Evolutionary conservation across 2,113 vertebrate genomes (phyloP).

Genomic region (Columba livia): DNA sequence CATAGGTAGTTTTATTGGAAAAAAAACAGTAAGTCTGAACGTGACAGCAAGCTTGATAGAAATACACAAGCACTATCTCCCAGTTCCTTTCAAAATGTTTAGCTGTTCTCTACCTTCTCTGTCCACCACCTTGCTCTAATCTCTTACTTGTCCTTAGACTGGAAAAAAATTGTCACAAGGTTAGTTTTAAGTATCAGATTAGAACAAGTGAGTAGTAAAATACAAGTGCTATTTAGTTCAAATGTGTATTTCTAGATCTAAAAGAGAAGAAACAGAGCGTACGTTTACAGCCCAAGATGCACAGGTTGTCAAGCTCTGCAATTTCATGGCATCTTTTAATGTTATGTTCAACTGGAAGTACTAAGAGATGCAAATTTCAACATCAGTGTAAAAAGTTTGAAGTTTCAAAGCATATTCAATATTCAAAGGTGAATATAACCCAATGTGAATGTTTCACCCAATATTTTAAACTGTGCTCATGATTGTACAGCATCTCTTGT

Average conservation of each 20-base stretch:
- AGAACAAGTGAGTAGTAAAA: not conserved
- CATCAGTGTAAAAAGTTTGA: not conserved
- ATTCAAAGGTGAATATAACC: not conserved
- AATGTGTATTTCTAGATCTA: not conserved
- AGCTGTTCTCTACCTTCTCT: not conserved
- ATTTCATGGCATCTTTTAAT: not conserved
- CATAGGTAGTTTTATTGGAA: not conserved
- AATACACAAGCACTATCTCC: not conserved
- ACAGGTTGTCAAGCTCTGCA: not conserved
- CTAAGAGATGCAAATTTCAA: not conserved
- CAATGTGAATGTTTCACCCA: not conserved
- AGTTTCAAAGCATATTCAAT: not conserved
- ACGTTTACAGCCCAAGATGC: not conserved
- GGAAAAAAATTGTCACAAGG: not conserved
- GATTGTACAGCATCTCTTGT: not conserved
- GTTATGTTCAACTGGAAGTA: not conserved
- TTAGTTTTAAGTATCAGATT: not conserved
- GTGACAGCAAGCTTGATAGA: not conserved
- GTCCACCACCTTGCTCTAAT: not conserved
- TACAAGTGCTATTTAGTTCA: not conserved
- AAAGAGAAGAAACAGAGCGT: not conserved
- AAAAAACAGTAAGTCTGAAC: not conserved
- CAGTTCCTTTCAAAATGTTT: not conserved
- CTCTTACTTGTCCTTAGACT: not conserved
- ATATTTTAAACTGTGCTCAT: not conserved